phyloP scores from a whole-genome alignment of 2,113 vertebrate genomes.

The Stegastes partitus region DNA sequence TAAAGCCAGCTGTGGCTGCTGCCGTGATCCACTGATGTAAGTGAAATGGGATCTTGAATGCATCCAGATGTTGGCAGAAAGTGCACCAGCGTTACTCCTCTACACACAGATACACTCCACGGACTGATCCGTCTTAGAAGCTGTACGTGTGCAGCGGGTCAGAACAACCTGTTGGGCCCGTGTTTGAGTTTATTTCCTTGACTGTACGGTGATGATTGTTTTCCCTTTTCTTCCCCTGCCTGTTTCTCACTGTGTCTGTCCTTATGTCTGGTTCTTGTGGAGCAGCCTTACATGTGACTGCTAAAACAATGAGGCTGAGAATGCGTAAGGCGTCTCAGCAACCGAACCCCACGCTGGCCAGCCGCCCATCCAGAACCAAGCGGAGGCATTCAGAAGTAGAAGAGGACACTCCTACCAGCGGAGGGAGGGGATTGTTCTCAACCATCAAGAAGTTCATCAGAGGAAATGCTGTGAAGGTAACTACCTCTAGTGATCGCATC shows the following conservation, averaged over 20 bases:
- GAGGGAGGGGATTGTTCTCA: slow-evolving; percentile 80
- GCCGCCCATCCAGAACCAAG: slow-evolving; percentile 89
- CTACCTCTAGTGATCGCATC: slow-evolving; percentile 63
- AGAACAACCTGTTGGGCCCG: slow-evolving; percentile 19
- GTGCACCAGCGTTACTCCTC: slow-evolving; percentile 46
- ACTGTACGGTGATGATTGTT: background rate
- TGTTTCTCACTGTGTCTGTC: slow-evolving; percentile 1
- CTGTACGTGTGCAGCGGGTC: background rate
- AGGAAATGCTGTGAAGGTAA: slow-evolving; percentile 88
- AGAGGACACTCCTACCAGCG: slow-evolving; percentile 76
- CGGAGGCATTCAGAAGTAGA: slow-evolving; percentile 88
- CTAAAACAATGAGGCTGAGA: slow-evolving; percentile 98
- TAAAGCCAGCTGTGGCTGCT: slow-evolving; percentile 76
- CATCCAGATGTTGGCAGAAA: slow-evolving; percentile 83
- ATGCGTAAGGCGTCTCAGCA: slow-evolving; percentile 98
- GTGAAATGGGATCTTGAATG: slow-evolving; percentile 82
- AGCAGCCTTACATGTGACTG: slow-evolving; percentile 92
- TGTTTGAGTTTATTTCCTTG: background rate
- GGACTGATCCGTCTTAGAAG: slow-evolving; percentile 9
- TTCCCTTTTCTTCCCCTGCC: no score
- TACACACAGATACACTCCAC: slow-evolving; percentile 31
- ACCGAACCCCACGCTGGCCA: slow-evolving; percentile 85
- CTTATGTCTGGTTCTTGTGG: slow-evolving; percentile 28
- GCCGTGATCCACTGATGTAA: slow-evolving; percentile 75
- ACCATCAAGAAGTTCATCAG: slow-evolving; percentile 86